Evolutionary conservation across 1,140 invertebrate species (phyloP).

Genomic region (Aphelenchoides fujianensis): DNA sequence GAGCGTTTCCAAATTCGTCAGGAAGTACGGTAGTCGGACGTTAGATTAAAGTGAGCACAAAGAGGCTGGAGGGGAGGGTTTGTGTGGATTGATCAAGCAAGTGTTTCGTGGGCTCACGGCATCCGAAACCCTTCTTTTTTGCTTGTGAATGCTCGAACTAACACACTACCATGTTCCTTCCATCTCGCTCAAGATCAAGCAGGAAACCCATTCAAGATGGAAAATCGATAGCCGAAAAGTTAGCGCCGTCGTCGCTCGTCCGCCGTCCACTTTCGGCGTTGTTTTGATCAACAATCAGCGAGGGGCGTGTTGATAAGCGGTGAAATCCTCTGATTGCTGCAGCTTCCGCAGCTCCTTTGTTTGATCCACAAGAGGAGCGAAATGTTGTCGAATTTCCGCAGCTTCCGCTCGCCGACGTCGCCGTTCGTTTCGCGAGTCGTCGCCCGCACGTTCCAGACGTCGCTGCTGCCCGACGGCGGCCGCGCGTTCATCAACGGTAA

Average conservation of each 20-base stretch:
- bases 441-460: background rate
- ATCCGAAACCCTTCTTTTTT: too few relatives aligned
- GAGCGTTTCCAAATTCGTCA: too few relatives aligned
- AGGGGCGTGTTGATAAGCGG: background rate
- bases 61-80: too few relatives aligned
- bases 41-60: too few relatives aligned
- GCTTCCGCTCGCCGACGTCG: background rate
- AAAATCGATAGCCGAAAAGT: background rate
- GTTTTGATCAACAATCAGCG: background rate
- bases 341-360: background rate
- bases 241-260: background rate
- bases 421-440: background rate
- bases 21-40: too few relatives aligned
- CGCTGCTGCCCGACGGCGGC: constrained; percentile 41
- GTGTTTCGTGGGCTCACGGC: too few relatives aligned
- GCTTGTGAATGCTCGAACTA: too few relatives aligned
- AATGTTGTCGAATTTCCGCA: background rate
- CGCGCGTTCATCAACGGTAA: constrained; percentile 55
- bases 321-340: background rate
- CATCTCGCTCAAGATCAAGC: background rate
- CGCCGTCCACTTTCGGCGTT: too few relatives aligned
- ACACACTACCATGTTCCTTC: too few relatives aligned
- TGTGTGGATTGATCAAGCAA: too few relatives aligned
- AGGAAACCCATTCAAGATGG: background rate
- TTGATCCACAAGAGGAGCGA: background rate